These are phyloP conservation scores for Frankliniella fusca DNA, from an alignment of 2,888 invertebrate species.

Conservation along the genomic window DNA sequence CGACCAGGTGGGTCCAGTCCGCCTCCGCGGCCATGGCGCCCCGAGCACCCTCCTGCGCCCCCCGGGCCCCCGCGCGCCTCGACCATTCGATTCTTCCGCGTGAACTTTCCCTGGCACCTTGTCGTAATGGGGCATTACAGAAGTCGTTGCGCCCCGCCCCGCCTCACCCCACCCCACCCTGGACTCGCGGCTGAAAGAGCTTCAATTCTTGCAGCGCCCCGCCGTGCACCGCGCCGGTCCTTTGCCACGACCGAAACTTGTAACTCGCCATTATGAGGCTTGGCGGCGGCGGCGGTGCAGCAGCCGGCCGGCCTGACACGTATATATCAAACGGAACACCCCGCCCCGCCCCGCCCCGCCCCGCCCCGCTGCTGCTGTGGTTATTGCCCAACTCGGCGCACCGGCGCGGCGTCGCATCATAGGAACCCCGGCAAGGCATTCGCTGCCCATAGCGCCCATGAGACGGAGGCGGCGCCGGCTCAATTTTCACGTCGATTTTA, in stretches of 20 bases:
- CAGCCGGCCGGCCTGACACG: background rate
- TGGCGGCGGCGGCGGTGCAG: background rate
- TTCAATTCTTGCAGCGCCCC: background rate
- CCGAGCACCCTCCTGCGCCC: background rate
- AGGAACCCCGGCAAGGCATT: too few species aligned
- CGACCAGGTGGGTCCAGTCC: too few species aligned
- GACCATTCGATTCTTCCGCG: background rate
- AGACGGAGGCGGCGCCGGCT: too few species aligned
- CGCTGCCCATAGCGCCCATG: too few species aligned
- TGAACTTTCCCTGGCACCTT: slow-evolving; percentile 14
- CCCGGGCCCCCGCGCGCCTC: background rate
- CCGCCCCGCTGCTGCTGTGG: too few species aligned
- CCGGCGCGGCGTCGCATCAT: too few species aligned
- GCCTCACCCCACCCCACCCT: background rate
- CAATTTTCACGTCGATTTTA: too few species aligned
- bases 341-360: background rate
- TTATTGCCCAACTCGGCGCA: too few species aligned
- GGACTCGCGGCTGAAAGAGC: too few species aligned
- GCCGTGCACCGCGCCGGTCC: background rate
- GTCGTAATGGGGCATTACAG: slow-evolving; percentile 16
- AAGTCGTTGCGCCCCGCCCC: background rate
- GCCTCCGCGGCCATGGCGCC: too few species aligned
- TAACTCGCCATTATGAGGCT: slow-evolving; percentile 20
- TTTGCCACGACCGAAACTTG: background rate
- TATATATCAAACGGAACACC: background rate